Conservation (phyloP, 1,140 invertebrate species). For the Stegodyphus dumicola region DNA sequence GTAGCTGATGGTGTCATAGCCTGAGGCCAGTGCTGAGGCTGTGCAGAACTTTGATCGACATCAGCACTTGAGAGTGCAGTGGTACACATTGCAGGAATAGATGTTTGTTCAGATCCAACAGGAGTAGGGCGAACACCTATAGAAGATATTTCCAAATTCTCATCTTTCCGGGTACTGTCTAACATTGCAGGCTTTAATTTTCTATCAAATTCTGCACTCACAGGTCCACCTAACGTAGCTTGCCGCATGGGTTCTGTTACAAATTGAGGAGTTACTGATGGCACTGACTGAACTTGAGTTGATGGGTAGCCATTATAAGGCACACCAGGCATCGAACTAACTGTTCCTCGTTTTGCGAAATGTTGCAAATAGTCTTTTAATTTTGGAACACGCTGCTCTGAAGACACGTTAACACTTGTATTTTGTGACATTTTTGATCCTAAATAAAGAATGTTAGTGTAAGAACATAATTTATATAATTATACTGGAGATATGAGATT, state of each 20-base stretch:
- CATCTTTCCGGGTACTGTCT: slow-evolving; percentile 2
- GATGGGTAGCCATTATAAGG: neutral
- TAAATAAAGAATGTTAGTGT: neutral
- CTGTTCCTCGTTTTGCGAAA: slow-evolving; percentile 66
- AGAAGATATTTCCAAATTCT: neutral
- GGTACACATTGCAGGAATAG: slow-evolving; percentile 29
- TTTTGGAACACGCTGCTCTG: slow-evolving; percentile 72
- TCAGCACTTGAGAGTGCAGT: slow-evolving; percentile 8
- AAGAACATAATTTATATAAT: no score
- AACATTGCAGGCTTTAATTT: slow-evolving; percentile 14
- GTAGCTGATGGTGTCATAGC: neutral
- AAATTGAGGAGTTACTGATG: slow-evolving; percentile 6
- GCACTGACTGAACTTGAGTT: neutral
- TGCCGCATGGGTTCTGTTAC: slow-evolving; percentile 33
- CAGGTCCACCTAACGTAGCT: slow-evolving; percentile 42
- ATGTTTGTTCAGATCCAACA: slow-evolving; percentile 56
- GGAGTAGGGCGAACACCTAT: slow-evolving; percentile 54
- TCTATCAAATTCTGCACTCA: neutral
- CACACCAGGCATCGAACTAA: neutral
- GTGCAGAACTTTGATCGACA: neutral
- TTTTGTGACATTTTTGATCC: slow-evolving; percentile 6
- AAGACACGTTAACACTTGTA: neutral
- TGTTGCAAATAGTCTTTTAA: slow-evolving; percentile 89
- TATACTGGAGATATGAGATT: no score
- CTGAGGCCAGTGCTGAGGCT: neutral